Conservation (phyloP, 2,888 invertebrate genomes). For the Campaea margaritaria region DNA sequence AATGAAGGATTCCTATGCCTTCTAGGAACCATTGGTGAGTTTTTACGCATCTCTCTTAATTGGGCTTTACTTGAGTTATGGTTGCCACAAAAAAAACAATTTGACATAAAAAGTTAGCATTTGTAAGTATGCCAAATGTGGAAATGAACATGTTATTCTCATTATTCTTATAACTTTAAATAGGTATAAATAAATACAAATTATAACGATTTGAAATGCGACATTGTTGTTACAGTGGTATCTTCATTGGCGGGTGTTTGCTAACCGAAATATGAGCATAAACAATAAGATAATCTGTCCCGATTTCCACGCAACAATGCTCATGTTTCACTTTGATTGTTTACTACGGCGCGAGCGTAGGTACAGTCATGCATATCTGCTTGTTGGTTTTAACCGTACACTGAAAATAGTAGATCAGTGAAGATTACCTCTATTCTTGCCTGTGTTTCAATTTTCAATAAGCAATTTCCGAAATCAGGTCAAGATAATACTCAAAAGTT, state of each 20-base stretch:
- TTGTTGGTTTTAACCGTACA: neutral
- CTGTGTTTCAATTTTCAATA: too few relatives aligned
- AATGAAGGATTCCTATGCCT: constrained; percentile 41
- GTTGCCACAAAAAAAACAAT: constrained; percentile 29
- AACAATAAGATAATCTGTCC: constrained; percentile 36
- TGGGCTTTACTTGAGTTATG: constrained; percentile 22
- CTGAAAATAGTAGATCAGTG: too few relatives aligned
- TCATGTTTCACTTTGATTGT: constrained; percentile 53
- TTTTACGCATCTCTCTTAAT: constrained; percentile 33
- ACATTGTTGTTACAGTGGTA: constrained; percentile 12
- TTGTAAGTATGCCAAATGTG: neutral
- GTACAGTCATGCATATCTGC: constrained; percentile 36
- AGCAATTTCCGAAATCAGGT: too few relatives aligned
- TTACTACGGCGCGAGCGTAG: constrained; percentile 36
- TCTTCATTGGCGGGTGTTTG: constrained; percentile 35
- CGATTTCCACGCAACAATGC: constrained; percentile 63
- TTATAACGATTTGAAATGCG: too few relatives aligned
- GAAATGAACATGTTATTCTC: too few relatives aligned
- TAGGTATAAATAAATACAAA: too few relatives aligned
- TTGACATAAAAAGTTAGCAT: neutral
- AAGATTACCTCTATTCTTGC: too few relatives aligned
- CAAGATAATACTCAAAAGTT: too few relatives aligned
- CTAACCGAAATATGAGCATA: constrained; percentile 40
- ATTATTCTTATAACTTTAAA: too few relatives aligned
- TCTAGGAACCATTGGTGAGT: constrained; percentile 36